A percentile compares a stretch with the other conserved stretches of the same genome.
phyloP scores from a whole-genome alignment of 2,113 vertebrate species.

The Erinaceus europaeus region DNA sequence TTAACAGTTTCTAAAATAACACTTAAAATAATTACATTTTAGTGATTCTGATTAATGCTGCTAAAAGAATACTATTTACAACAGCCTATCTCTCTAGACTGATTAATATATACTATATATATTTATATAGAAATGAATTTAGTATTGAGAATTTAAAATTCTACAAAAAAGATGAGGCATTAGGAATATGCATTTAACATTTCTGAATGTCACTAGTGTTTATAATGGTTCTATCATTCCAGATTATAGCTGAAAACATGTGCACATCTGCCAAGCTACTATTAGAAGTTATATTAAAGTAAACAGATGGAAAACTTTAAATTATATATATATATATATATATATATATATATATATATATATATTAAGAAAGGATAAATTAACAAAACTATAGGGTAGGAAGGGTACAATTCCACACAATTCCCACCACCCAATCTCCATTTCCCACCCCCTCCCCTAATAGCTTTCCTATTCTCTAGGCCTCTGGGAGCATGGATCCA shows the following conservation, averaged over 20 bases:
- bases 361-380: no score
- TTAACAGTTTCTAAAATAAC: neutral
- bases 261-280: neutral
- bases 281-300: conserved; percentile 21
- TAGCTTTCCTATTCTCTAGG: no score
- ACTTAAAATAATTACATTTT: neutral
- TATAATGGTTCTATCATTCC: neutral
- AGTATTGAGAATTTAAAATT: neutral
- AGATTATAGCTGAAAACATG: neutral
- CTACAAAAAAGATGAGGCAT: conserved; percentile 5
- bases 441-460: no score
- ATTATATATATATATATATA: no score
- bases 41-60: neutral
- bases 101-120: neutral
- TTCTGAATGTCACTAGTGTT: conserved; percentile 43
- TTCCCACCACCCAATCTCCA: no score
- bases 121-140: neutral
- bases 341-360: no score
- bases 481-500: no score
- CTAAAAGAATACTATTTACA: neutral
- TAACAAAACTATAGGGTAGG: no score
- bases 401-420: no score
- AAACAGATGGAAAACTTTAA: neutral
- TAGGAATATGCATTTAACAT: conserved; percentile 17
- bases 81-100: neutral